Evolutionary conservation across 2,113 vertebrate species (phyloP).

Genomic region (Centrocercus urophasianus): DNA sequence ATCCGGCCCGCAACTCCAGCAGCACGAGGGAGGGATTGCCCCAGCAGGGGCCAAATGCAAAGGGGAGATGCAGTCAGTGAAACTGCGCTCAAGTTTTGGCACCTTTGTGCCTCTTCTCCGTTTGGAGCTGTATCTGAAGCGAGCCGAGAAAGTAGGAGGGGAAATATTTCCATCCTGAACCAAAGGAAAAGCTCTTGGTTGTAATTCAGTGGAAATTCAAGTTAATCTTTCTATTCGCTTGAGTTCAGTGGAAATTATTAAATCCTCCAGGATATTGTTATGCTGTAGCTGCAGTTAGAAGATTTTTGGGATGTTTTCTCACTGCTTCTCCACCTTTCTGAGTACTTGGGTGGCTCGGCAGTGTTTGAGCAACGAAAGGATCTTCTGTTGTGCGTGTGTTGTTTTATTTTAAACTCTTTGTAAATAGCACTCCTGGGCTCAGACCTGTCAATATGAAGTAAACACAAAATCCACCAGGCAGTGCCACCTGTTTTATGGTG

Average conservation of each 20-base stretch:
- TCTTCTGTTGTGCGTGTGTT: background rate
- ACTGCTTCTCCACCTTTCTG: background rate
- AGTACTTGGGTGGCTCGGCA: background rate
- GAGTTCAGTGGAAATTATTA: constrained; percentile 29
- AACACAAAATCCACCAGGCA: background rate
- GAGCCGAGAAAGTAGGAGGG: background rate
- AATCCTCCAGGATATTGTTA: background rate
- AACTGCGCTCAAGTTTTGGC: background rate
- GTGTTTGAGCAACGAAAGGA: background rate
- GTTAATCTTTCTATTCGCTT: background rate
- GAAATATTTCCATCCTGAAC: background rate
- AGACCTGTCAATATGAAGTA: background rate
- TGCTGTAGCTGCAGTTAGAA: background rate
- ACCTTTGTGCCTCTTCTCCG: background rate
- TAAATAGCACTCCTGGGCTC: background rate
- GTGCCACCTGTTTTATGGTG: background rate
- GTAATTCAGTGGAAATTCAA: constrained; percentile 24
- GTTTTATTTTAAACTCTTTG: background rate
- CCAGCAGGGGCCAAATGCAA: background rate
- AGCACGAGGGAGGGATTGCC: background rate
- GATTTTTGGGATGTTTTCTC: background rate
- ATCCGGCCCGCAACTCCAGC: background rate
- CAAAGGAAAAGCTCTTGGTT: constrained; percentile 13
- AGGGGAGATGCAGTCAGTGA: background rate
- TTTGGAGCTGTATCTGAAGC: background rate